Evolutionary conservation across 2,113 vertebrate species (phyloP), one percentile per base, ranked within the genome.

Genomic region (Grallaria varia): DNA sequence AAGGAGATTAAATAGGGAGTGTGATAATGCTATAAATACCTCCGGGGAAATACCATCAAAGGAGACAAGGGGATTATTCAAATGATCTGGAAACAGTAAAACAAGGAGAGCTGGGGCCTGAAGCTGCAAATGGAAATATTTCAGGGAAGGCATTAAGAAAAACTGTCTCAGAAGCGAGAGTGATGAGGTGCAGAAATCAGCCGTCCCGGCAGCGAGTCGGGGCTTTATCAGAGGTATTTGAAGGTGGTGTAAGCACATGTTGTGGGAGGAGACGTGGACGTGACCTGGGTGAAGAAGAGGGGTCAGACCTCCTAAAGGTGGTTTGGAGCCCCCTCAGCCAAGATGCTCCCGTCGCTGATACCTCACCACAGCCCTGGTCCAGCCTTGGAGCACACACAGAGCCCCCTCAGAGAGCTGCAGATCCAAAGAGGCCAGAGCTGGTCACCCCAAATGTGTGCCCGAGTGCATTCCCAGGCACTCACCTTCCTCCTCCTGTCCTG

Each of bases 31-130:
- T 92, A 83, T 84, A 96, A 97, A 96, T 93, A 97, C 89, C 90
- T 96, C 75, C 84, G 88, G 91, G 90, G 93, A 96, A 97, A 97
- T 92, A 56, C 90, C 90, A 96, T 97, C 96, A 97, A 97, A 96
- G 95, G 66, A 90, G 68, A 82, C 85, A 83, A 78, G 84, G 80
- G 95, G 89, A 97, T 97, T 96, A 93, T 97, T 96, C 79, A 94
- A 96, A 97, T 96, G 66, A 96, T 92, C 78, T 93, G 93, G 90
- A 96, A 95, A 80, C 2, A 10, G 74, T 94, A 85, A 97, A 95
- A 96, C 90, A 91, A 95, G 92, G 78, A 90, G 80, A 69, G 62
- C 80, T 81, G 64, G 25, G 63, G 95, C 90, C 93, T 80, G 88
- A 68, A 95, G 90, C 82, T 94, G 60, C 75, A 62, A 82, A 92